phyloP scores from a whole-genome alignment of 2,797 vertebrate species.

The Cynodonichthys magdalenae region DNA sequence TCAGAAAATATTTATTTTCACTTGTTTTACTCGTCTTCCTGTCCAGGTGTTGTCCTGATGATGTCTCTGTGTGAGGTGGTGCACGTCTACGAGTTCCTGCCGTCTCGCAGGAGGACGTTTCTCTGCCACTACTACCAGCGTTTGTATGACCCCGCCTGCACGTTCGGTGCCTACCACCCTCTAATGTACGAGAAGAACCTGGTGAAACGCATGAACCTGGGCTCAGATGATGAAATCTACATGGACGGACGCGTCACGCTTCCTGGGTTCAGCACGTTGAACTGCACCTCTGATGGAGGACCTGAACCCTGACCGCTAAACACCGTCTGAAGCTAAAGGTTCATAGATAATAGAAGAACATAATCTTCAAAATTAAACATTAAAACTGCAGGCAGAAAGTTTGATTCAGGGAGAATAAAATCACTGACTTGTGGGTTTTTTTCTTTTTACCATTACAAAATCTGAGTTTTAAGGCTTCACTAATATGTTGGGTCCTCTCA shows the following conservation, averaged over 20 bases:
- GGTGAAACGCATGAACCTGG: conserved; percentile 85
- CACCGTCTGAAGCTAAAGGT: no score
- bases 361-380: no score
- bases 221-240: conserved; percentile 76
- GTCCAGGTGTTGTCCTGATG: conserved; percentile 82
- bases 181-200: conserved; percentile 86
- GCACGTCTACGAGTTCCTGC: conserved; percentile 85
- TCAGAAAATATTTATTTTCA: no score
- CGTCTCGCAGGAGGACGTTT: conserved; percentile 80
- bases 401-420: no score
- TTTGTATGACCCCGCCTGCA: conserved; percentile 82
- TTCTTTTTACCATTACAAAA: no score
- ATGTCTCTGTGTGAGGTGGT: conserved; percentile 85
- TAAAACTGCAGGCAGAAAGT: no score
- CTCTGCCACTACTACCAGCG: conserved; percentile 86
- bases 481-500: no score
- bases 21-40: background rate
- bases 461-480: no score
- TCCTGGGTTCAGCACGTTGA: conserved; percentile 75
- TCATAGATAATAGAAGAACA: no score
- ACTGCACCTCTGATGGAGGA: conserved; percentile 60
- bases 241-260: conserved; percentile 76
- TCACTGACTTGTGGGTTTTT: no score
- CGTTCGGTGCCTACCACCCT: conserved; percentile 84
- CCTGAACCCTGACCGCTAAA: conserved; percentile 8